phyloP scores from a whole-genome alignment of 2,797 vertebrate genomes.

The Aphelocoma californica region DNA sequence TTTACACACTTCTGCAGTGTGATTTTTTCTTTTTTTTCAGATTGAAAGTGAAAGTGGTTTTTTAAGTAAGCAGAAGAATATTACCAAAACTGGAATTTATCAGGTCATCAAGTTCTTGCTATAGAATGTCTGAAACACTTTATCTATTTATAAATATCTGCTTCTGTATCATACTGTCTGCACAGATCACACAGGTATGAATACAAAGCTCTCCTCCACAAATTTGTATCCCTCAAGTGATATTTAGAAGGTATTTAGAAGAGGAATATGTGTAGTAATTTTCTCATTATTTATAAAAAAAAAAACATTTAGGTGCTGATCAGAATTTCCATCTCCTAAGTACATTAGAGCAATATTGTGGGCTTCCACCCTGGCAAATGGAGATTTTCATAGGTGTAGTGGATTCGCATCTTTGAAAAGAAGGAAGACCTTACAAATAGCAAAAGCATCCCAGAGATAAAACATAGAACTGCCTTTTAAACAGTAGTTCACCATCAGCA shows the following conservation, averaged over 20 bases:
- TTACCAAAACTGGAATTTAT: background rate
- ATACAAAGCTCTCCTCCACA: background rate
- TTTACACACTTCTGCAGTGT: background rate
- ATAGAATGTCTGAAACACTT: background rate
- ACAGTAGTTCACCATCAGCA: background rate
- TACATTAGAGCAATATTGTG: background rate
- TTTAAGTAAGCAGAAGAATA: background rate
- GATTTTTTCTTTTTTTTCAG: background rate
- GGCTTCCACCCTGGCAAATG: background rate
- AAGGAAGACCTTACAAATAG: background rate
- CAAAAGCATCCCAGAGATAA: background rate
- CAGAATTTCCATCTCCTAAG: background rate
- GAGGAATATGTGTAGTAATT: background rate
- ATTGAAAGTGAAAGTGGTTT: background rate
- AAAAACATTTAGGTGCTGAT: fast-evolving
- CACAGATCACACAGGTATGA: background rate
- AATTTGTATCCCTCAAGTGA: background rate
- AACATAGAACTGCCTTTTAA: background rate
- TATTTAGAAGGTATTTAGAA: background rate
- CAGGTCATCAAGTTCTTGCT: background rate
- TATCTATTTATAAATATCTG: background rate
- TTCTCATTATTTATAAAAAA: background rate
- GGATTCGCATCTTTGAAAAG: background rate
- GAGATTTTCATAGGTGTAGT: background rate
- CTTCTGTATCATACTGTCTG: background rate